Evolutionary conservation across 2,113 vertebrate species (phyloP), one percentile per base, ranked within the genome.

Genomic region (Trematomus loennbergii): DNA sequence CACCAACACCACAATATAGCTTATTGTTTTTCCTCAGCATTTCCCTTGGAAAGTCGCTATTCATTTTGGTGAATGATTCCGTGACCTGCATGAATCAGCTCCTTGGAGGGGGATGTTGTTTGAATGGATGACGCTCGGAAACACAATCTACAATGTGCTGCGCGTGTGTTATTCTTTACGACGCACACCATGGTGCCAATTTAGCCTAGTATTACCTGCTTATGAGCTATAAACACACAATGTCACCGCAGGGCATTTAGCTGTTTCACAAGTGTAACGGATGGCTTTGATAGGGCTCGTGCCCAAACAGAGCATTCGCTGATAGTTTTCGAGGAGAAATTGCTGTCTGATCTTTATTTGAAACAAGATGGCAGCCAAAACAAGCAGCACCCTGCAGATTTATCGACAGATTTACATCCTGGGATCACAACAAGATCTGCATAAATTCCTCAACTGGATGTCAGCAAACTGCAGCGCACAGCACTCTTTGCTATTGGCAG

Each of bases 371-470:
- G 43, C 54, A 49, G 74, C 63, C 57, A 78, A 65, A 87, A 85
- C 12, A 64, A 72, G 81, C 75, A 71, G 58, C 77, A 54, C 67
- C 9, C 77, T 79, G 83, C 87, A 90, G 84, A 89, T 89, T 88
- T 88, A 87, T 83, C 43, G 78, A 79, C 68, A 82, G 72, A 90
- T 89, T 86, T 89, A 86, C 76, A 89, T 87, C 70, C 75, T 36
- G 82, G 25, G 85, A 87, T 73, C 66, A 81, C 84, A 89, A 82
- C 83, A 87, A 79, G 85, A 82, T 73, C 83, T 65, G 78, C 65
- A 88, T 84, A 84, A 90, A 88, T 83, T 83, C 46, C 61, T 87
- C 64, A 72, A 72, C 49, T 66, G 59, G 74, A 65, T 81, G 78
- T 85, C 86, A 77, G 73, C 11, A 83, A 84, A 84, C n/a, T 87